Percentiles rank a stretch among this genome's conserved stretches.
Conservation (phyloP, 2,113 vertebrate species). For the Gallinago undulata region DNA sequence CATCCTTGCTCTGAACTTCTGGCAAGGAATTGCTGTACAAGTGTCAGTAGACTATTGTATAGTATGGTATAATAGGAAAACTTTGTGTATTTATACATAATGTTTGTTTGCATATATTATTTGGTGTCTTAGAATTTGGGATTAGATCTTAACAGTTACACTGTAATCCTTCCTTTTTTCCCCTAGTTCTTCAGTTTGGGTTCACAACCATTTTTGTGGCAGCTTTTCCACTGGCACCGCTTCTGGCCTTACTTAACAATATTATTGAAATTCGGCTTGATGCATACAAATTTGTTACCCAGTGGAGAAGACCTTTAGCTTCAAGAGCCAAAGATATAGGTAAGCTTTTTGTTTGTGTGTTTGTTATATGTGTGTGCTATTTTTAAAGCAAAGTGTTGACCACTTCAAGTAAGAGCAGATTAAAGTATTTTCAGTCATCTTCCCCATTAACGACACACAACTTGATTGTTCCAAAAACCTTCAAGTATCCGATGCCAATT, state of each 20-base stretch:
- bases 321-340: constrained; percentile 96
- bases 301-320: constrained; percentile 92
- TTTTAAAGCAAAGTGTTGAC: neutral
- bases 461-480: neutral
- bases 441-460: neutral
- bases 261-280: constrained; percentile 96
- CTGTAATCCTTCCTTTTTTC: neutral
- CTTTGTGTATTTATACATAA: neutral
- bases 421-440: neutral
- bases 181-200: constrained; percentile 92
- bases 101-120: neutral
- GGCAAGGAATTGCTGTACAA: neutral
- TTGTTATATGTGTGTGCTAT: neutral
- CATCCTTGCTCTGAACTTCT: neutral
- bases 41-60: neutral
- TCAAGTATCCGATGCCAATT: neutral
- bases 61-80: neutral
- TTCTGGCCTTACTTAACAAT: constrained; percentile 94
- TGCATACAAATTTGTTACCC: constrained; percentile 96
- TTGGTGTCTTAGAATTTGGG: neutral
- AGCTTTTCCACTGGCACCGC: constrained; percentile 93
- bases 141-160: neutral
- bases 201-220: constrained; percentile 98
- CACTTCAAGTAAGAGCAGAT: neutral
- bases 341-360: constrained; percentile 48